A percentile compares a stretch with the other conserved stretches of the same genome.
These are phyloP conservation scores for Crotalus horridus DNA, from an alignment of 2,113 vertebrate species.

Conservation along the genomic window DNA sequence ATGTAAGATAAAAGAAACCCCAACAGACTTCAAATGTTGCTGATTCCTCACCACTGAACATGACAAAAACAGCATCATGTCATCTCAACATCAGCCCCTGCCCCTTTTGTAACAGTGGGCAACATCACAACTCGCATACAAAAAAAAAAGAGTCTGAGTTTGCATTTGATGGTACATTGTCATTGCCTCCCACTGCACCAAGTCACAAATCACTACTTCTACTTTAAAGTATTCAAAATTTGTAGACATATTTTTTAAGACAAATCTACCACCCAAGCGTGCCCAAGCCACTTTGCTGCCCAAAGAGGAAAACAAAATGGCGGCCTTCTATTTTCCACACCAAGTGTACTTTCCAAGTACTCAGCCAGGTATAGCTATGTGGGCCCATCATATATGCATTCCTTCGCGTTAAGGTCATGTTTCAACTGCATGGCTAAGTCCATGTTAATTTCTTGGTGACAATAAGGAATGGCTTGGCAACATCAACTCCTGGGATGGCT, in stretches of 20 bases:
- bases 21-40: not conserved
- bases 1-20: not conserved
- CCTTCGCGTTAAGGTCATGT: too few species aligned
- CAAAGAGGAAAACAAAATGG: too few species aligned
- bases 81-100: not conserved
- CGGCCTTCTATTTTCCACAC: not conserved
- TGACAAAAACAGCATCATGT: not conserved
- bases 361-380: too few species aligned
- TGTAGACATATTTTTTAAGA: too few species aligned
- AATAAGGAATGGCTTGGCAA: too few species aligned
- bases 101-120: not conserved
- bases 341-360: not conserved
- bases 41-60: not conserved
- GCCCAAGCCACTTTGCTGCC: too few species aligned
- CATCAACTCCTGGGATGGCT: not conserved
- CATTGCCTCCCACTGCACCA: not conserved
- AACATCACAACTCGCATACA: not conserved
- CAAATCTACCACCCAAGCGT: too few species aligned
- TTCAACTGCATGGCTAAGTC: too few species aligned
- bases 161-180: not conserved
- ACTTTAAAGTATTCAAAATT: too few species aligned
- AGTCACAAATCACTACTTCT: not conserved
- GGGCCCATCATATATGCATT: too few species aligned
- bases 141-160: not conserved
- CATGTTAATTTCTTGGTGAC: too few species aligned